These are phyloP conservation scores for Paratrypauchen microcephalus DNA, from an alignment of 2,797 vertebrate genomes.

Conservation along the genomic window DNA sequence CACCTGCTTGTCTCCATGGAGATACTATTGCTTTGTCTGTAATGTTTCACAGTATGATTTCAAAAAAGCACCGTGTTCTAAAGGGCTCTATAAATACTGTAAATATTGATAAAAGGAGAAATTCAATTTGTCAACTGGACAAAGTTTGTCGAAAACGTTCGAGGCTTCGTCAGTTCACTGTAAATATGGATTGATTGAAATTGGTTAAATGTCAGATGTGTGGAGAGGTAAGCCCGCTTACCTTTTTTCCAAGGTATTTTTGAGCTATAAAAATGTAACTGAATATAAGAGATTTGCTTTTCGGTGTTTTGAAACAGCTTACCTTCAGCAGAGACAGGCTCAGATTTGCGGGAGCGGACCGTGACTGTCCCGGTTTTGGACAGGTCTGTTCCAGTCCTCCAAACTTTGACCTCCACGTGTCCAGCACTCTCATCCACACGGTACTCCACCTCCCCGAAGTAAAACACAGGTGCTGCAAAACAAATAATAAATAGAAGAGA, in stretches of 20 bases:
- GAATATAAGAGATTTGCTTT: background rate
- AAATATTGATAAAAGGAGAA: too few species aligned
- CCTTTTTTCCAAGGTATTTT: background rate
- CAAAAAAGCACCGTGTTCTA: too few species aligned
- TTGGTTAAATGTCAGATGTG: too few species aligned
- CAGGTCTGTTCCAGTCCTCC: constrained; percentile 88
- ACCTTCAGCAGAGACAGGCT: constrained; percentile 86
- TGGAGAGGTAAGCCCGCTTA: too few species aligned
- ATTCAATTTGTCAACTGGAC: too few species aligned
- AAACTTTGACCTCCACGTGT: constrained; percentile 83
- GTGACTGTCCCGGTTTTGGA: constrained; percentile 85
- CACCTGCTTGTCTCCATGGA: too few species aligned
- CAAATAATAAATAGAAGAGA: background rate
- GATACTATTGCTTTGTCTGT: background rate
- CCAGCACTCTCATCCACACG: constrained; percentile 87
- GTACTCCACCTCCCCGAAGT: constrained; percentile 84
- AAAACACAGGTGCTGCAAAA: constrained; percentile 80
- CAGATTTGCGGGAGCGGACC: constrained; percentile 85
- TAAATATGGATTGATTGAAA: too few species aligned
- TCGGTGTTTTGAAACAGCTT: constrained; percentile 22
- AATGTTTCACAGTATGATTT: background rate
- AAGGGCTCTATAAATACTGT: too few species aligned
- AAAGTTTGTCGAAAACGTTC: too few species aligned
- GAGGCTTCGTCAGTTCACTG: too few species aligned
- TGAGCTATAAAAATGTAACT: background rate